Conservation (phyloP, 2,888 invertebrate genomes). For the Plebejus melissa region DNA sequence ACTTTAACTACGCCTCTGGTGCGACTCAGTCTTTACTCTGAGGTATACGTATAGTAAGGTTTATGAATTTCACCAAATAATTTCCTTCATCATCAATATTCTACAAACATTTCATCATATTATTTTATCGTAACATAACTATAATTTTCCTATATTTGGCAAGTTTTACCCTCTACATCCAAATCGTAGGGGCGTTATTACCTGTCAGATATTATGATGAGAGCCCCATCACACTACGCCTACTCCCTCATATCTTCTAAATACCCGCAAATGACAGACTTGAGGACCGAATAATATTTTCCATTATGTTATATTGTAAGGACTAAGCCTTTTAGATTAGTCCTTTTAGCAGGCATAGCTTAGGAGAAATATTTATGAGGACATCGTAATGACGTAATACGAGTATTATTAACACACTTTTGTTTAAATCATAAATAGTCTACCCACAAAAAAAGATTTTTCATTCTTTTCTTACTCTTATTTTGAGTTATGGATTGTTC, state of each 20-base stretch:
- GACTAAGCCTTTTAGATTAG: neutral
- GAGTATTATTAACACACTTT: too few relatives aligned
- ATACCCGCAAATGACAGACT: neutral
- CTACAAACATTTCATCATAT: neutral
- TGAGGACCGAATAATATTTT: neutral
- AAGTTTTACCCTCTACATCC: neutral
- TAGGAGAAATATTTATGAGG: too few relatives aligned
- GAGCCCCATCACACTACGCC: neutral
- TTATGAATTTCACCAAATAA: too few relatives aligned
- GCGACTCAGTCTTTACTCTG: too few relatives aligned
- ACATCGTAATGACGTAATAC: too few relatives aligned
- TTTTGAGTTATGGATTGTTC: neutral
- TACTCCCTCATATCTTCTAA: neutral
- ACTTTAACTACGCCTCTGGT: too few relatives aligned
- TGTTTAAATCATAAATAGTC: too few relatives aligned
- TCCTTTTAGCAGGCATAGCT: neutral
- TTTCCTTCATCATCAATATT: neutral
- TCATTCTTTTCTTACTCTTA: neutral
- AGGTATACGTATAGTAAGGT: too few relatives aligned
- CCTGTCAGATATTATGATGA: neutral
- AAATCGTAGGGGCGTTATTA: neutral
- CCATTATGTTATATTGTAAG: too few relatives aligned
- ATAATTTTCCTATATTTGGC: neutral
- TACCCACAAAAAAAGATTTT: too few relatives aligned
- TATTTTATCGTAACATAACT: neutral